Percentiles rank a stretch among this genome's conserved stretches.
Conservation (phyloP, 2,888 invertebrate species). For the Lysandra bellargus region DNA sequence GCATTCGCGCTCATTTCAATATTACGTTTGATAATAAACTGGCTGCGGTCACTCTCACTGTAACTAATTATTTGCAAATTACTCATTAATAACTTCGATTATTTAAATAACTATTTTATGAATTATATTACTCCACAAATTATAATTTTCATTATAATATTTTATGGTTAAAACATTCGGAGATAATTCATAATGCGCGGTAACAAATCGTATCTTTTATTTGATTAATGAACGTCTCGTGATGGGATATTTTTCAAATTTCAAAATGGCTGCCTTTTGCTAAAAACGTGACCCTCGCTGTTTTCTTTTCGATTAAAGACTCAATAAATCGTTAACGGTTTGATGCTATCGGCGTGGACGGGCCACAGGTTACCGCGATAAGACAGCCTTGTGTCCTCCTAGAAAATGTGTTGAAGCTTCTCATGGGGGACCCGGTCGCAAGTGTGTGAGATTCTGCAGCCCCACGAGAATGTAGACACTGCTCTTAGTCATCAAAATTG, state of each 20-base stretch:
- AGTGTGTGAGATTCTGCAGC: neutral
- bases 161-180: neutral
- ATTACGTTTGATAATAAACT: neutral
- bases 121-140: neutral
- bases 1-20: neutral
- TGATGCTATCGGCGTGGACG: neutral
- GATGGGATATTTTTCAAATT: neutral
- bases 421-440: neutral
- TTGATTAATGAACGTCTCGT: constrained; percentile 6
- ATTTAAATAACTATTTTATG: neutral
- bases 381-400: neutral
- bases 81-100: neutral
- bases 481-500: no score
- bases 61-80: neutral
- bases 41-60: neutral
- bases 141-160: neutral
- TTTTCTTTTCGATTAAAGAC: constrained; percentile 17
- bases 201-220: neutral
- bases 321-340: constrained; percentile 19
- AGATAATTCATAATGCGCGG: neutral
- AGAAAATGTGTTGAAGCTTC: neutral
- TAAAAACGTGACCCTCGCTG: constrained; percentile 1
- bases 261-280: neutral
- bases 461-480: no score
- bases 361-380: neutral